Percentiles rank a stretch among this genome's conserved stretches.
These are phyloP conservation scores for Vireo griseus DNA, from an alignment of 2,797 vertebrate genomes.

Conservation along the genomic window DNA sequence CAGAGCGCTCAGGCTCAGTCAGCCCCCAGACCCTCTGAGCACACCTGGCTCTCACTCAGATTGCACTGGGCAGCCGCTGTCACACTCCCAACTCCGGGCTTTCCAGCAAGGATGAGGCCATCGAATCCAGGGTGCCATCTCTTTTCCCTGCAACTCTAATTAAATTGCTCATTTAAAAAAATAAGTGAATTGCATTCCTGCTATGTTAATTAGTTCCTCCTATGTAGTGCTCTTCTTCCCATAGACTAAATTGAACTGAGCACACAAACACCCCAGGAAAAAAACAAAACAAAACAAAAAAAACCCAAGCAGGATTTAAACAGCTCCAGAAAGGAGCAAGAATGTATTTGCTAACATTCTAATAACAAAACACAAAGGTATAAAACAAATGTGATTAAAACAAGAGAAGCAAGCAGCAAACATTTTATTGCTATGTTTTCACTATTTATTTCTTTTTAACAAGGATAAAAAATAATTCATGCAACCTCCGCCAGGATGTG, in stretches of 20 bases:
- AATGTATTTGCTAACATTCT: not conserved
- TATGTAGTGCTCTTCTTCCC: not conserved
- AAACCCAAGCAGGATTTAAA: not conserved
- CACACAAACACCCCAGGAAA: not conserved
- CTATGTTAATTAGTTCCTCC: not conserved
- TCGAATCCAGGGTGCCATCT: not conserved
- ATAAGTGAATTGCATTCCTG: not conserved
- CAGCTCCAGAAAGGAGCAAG: not conserved
- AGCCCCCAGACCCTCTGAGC: not conserved
- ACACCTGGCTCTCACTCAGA: not conserved
- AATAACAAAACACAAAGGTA: constrained; percentile 32
- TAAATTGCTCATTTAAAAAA: not conserved
- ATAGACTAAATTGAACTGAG: not conserved
- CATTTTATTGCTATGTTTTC: constrained; percentile 61
- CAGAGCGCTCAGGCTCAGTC: not conserved
- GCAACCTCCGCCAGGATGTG: constrained; percentile 59
- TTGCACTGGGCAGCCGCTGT: rapidly evolving
- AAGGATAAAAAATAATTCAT: constrained; percentile 71
- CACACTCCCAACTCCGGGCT: rapidly evolving
- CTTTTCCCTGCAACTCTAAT: not conserved
- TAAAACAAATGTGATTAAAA: constrained; percentile 39
- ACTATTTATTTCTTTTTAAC: constrained; percentile 71
- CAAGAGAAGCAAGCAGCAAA: constrained; percentile 56
- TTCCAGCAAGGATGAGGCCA: not conserved
- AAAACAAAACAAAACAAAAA: not conserved